Evolutionary conservation across 2,113 vertebrate species (phyloP).

Genomic region (Anser brachyrhynchus): DNA sequence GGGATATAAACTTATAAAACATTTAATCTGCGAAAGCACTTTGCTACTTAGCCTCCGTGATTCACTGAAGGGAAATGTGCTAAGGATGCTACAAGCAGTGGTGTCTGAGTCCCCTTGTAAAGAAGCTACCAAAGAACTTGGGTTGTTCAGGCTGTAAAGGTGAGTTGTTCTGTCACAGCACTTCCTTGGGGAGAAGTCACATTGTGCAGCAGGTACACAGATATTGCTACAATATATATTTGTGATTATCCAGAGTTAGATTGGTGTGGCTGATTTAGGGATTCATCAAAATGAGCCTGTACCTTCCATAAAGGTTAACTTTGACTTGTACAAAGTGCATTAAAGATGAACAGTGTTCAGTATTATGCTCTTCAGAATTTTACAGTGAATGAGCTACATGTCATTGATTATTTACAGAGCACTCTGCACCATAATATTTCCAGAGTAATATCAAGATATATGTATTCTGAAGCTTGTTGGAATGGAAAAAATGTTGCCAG

Average conservation of each 20-base stretch:
- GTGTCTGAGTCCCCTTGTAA: not conserved
- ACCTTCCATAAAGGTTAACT: constrained; percentile 66
- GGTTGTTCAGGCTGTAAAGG: not conserved
- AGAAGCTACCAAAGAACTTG: not conserved
- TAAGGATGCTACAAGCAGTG: not conserved
- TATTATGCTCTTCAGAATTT: constrained; percentile 52
- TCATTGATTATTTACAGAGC: constrained; percentile 72
- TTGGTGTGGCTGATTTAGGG: constrained; percentile 31
- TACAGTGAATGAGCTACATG: constrained; percentile 55
- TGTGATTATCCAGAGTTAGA: constrained; percentile 29
- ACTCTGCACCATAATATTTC: constrained; percentile 53
- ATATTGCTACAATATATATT: not conserved
- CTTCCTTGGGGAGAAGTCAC: not conserved
- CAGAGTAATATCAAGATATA: constrained; percentile 68
- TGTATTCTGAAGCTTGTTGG: constrained; percentile 62
- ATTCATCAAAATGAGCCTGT: constrained; percentile 42
- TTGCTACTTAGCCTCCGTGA: not conserved
- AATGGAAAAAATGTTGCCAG: constrained; percentile 68
- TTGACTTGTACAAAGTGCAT: constrained; percentile 66
- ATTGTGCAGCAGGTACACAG: not conserved
- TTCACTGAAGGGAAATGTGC: not conserved
- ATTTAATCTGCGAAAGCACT: not conserved
- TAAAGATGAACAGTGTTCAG: constrained; percentile 58
- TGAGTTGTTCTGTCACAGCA: not conserved
- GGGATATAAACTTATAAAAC: not conserved